Conservation (phyloP, 2,888 invertebrate genomes). For the Poecilobothrus nobilitatus region DNA sequence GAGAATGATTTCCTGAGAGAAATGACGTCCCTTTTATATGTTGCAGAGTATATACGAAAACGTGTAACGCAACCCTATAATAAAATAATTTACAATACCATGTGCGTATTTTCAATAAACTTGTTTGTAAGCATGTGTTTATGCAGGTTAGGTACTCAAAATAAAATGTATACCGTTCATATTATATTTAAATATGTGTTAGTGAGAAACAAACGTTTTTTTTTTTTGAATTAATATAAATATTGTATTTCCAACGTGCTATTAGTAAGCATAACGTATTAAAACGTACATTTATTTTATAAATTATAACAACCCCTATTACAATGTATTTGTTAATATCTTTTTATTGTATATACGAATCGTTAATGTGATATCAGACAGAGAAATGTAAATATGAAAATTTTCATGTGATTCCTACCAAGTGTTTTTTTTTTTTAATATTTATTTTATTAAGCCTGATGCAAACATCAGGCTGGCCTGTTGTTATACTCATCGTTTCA, state of each 20-base stretch:
- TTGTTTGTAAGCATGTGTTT: neutral
- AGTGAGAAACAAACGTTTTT: neutral
- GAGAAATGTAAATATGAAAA: neutral
- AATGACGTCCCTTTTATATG: neutral
- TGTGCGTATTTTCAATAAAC: neutral
- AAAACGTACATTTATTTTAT: too few relatives aligned
- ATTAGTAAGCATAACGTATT: too few relatives aligned
- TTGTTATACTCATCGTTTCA: neutral
- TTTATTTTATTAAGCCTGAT: neutral
- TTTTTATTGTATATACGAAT: too few relatives aligned
- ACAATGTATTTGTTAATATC: too few relatives aligned
- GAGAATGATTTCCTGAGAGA: slow-evolving; percentile 14
- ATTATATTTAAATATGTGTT: neutral
- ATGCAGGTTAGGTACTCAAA: too few relatives aligned
- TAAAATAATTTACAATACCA: neutral
- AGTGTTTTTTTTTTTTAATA: neutral
- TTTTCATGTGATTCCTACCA: neutral
- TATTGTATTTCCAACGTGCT: too few relatives aligned
- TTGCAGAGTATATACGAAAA: neutral
- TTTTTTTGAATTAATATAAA: too few relatives aligned
- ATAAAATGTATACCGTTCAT: too few relatives aligned
- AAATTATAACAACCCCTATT: too few relatives aligned
- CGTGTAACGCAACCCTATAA: neutral
- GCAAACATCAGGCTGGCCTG: neutral
- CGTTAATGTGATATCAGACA: neutral